phyloP scores from a whole-genome alignment of 1,140 invertebrate genomes.

The Druon quercuslanigerum region DNA sequence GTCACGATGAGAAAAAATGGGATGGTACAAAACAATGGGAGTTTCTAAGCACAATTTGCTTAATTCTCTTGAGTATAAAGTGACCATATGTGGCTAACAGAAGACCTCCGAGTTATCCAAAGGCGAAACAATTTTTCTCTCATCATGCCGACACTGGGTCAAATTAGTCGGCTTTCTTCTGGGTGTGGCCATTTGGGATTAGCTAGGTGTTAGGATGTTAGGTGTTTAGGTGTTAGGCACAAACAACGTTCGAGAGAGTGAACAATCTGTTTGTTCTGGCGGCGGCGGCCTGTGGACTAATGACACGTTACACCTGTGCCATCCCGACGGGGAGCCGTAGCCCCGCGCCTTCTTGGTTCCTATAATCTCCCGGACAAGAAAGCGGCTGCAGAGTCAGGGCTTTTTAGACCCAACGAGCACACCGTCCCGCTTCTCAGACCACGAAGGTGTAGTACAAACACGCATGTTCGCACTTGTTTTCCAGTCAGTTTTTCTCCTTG shows the following conservation, averaged over 20 bases:
- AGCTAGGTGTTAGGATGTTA: slow-evolving; percentile 34
- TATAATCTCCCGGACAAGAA: slow-evolving; percentile 25
- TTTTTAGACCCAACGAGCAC: slow-evolving; percentile 1
- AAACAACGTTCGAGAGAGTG: slow-evolving; percentile 36
- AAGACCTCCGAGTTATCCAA: neutral
- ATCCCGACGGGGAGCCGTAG: slow-evolving; percentile 44
- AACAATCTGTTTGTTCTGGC: slow-evolving; percentile 61
- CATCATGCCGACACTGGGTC: slow-evolving; percentile 46
- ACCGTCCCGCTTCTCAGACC: neutral
- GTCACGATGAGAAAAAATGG: neutral
- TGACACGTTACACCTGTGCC: slow-evolving; percentile 57
- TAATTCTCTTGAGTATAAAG: slow-evolving; percentile 6
- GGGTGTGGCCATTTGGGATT: slow-evolving; percentile 45
- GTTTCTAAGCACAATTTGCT: slow-evolving; percentile 14
- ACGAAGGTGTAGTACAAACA: neutral
- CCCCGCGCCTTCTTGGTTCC: slow-evolving; percentile 36
- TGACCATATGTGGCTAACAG: slow-evolving; percentile 23
- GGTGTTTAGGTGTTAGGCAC: slow-evolving; percentile 39
- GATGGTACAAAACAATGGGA: slow-evolving; percentile 28
- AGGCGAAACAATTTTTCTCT: slow-evolving; percentile 36
- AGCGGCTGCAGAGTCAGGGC: neutral
- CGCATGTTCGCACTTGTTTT: slow-evolving; percentile 10
- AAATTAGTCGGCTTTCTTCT: slow-evolving; percentile 52
- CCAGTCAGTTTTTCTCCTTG: neutral
- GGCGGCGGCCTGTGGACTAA: slow-evolving; percentile 51